Base-by-base conservation (phyloP, 2,888 invertebrate species). In the Brachyptera risi region DNA sequence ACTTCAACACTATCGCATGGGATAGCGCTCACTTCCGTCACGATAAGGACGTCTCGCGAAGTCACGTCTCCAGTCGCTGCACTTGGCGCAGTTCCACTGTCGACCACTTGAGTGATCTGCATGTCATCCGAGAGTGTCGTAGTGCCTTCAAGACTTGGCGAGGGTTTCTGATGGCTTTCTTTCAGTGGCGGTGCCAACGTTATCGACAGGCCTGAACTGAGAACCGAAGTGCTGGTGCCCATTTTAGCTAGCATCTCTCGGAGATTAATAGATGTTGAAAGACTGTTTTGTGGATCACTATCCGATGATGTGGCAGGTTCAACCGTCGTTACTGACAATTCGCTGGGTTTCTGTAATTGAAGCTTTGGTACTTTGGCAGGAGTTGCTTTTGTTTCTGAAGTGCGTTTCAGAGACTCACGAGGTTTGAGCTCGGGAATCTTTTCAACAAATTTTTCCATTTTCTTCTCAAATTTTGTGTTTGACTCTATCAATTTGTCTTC, bases 241-340 rank as follows among this genome's bases (percentile, higher is more conserved):
- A 64, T 61, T 37, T 59, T 64, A 11, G 64, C 59, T 24, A 64
- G 57, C 26, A 64, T 64, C n/a, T 61, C 59, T 13, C 64, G 47
- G 7, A 64, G 51, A 17, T 58, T 60, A 7, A 35, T 60, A 26
- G 60, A 57, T 15, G 51, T 49, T 4, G 44, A 44, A 4, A 11
- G 11, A 3, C 4, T 44, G 4, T 4, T n/a, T n/a, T n/a, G n/a
- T n/a, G n/a, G n/a, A n/a, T n/a, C n/a, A n/a, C n/a, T n/a, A n/a
- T n/a, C 21, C 19, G 44, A 44, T 17, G 44, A 44, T n/a, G 37
- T 7, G 9, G 19, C 2, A 19, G 54, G 19, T 17, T 54, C 35
- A 21, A 35, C 19, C 37, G 35, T 21, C 2, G 37, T 37, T 2
- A 37, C 19, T 2, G 54, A 37, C 11, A 54, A 3, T 54, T 37